phyloP scores from a whole-genome alignment of 2,113 vertebrate species.

The Trochalopteron elliotii region DNA sequence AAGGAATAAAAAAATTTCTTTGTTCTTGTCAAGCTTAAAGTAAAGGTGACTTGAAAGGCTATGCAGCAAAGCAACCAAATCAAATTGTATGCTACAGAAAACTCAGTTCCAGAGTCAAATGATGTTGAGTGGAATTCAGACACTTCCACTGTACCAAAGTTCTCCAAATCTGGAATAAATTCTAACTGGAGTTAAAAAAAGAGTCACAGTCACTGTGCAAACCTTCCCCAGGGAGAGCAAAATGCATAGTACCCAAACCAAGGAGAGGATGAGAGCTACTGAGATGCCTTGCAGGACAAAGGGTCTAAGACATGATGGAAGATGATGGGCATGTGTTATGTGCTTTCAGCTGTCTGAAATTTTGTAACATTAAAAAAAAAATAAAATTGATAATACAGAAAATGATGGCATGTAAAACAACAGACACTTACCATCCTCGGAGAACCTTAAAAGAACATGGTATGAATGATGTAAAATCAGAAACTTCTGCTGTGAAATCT shows the following conservation, averaged over 20 bases:
- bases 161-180: slow-evolving; percentile 24
- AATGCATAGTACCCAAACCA: not conserved
- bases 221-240: not conserved
- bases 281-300: not conserved
- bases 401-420: slow-evolving; percentile 52
- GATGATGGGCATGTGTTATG: not conserved
- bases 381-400: not conserved
- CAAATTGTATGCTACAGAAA: not conserved
- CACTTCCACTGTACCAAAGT: not conserved
- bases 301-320: not conserved
- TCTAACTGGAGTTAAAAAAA: not conserved
- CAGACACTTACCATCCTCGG: slow-evolving; percentile 83
- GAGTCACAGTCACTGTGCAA: not conserved
- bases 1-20: not conserved
- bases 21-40: not conserved
- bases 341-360: not conserved
- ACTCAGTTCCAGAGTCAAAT: not conserved
- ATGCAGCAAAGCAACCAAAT: not conserved
- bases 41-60: not conserved
- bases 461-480: slow-evolving; percentile 70
- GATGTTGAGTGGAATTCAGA: not conserved
- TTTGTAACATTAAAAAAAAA: not conserved
- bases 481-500: slow-evolving; percentile 76
- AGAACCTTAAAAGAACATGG: slow-evolving; percentile 85
- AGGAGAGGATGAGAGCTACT: not conserved